A percentile compares a stretch with the other conserved stretches of the same genome.
Evolutionary conservation across 1,140 invertebrate genomes (phyloP).

Genomic region (Drosophila burlai): DNA sequence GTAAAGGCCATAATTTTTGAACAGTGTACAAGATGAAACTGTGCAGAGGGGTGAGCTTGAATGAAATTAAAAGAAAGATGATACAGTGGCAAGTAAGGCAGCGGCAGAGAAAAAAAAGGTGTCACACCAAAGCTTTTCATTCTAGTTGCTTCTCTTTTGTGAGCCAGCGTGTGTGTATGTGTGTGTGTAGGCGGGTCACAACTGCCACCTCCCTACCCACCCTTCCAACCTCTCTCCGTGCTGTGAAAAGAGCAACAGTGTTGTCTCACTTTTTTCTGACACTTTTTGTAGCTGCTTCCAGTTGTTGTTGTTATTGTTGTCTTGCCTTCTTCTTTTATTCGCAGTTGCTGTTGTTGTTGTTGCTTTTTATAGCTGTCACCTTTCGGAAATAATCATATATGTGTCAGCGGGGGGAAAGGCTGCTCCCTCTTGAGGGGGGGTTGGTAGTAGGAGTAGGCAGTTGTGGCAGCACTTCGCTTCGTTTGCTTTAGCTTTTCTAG

Average conservation of each 20-base stretch:
- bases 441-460: neutral
- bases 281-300: slow-evolving; percentile 7
- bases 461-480: slow-evolving; percentile 72
- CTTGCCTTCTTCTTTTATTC: slow-evolving; percentile 63
- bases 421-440: neutral
- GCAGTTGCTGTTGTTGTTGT: slow-evolving; percentile 6
- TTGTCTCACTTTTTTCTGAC: slow-evolving; percentile 51
- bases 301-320: slow-evolving; percentile 38
- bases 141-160: slow-evolving; percentile 44
- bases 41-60: slow-evolving; percentile 24
- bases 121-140: slow-evolving; percentile 48
- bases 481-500: slow-evolving; percentile 81
- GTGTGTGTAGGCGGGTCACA: slow-evolving; percentile 26
- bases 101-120: slow-evolving; percentile 41
- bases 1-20: neutral
- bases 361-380: slow-evolving; percentile 81
- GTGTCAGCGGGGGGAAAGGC: slow-evolving; percentile 63
- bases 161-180: slow-evolving; percentile 9
- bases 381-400: slow-evolving; percentile 84
- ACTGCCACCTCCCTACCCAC: neutral
- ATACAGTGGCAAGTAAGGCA: slow-evolving; percentile 19
- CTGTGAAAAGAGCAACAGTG: slow-evolving; percentile 78
- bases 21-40: slow-evolving; percentile 3
- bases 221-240: slow-evolving; percentile 19
- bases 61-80: slow-evolving; percentile 67